These are phyloP conservation scores for Leptopilina syphax DNA, from an alignment of 2,888 invertebrate species.

Conservation along the genomic window DNA sequence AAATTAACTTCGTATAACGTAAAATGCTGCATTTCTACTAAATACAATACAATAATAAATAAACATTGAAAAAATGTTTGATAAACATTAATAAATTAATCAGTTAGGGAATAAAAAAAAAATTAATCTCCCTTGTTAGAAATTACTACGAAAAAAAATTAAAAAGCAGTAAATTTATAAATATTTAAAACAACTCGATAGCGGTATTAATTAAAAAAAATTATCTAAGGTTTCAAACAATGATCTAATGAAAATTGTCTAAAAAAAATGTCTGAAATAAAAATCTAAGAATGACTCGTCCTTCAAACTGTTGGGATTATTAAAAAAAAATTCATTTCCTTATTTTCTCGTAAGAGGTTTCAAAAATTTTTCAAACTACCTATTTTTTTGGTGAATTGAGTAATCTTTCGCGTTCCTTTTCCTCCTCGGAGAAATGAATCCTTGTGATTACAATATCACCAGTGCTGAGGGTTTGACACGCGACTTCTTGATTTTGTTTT, in stretches of 20 bases:
- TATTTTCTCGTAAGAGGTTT: not conserved
- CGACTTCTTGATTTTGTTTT: constrained; percentile 79
- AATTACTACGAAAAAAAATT: too few relatives aligned
- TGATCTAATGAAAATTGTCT: too few relatives aligned
- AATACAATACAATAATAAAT: not conserved
- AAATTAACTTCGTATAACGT: not conserved
- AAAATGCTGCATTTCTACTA: not conserved
- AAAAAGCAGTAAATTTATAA: not conserved
- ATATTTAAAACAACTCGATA: not conserved
- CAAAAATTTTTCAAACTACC: constrained; percentile 43
- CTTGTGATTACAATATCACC: constrained; percentile 95
- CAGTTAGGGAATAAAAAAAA: not conserved
- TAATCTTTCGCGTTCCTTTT: constrained; percentile 79
- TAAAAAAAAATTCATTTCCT: not conserved
- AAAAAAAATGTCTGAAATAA: not conserved
- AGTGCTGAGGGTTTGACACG: constrained; percentile 92
- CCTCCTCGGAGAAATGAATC: constrained; percentile 83
- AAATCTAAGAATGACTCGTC: not conserved
- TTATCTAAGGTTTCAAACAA: not conserved
- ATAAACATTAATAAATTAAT: not conserved
- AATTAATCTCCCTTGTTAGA: not conserved
- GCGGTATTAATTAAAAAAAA: not conserved
- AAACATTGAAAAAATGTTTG: not conserved
- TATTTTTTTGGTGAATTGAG: constrained; percentile 78
- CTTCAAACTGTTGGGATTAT: not conserved